These are phyloP conservation scores for Zoanthus gigantus DNA, from an alignment of 92 coral and sea anemone genomes.

Conservation along the genomic window DNA sequence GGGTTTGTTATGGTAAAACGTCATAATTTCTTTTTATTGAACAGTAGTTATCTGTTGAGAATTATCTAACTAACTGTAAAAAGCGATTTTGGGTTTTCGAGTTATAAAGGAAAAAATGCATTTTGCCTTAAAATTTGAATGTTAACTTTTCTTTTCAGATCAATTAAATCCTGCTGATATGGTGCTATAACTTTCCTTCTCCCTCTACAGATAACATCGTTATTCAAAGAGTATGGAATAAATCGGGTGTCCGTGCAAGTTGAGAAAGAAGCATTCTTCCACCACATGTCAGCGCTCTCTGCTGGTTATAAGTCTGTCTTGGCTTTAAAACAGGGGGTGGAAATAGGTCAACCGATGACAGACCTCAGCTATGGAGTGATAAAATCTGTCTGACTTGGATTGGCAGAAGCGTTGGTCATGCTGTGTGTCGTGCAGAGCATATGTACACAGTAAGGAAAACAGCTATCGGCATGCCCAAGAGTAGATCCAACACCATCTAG, in stretches of 20 bases:
- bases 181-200: background rate
- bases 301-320: constrained; percentile 98
- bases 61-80: too few relatives aligned
- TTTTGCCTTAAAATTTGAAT: too few relatives aligned
- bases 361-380: constrained; percentile 79
- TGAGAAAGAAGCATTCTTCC: constrained; percentile 96
- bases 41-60: too few relatives aligned
- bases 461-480: background rate
- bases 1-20: too few relatives aligned
- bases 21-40: too few relatives aligned
- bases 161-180: too few relatives aligned
- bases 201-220: constrained; percentile 74
- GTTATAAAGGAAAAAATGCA: too few relatives aligned
- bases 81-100: too few relatives aligned
- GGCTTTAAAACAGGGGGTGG: constrained; percentile 88
- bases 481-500: background rate
- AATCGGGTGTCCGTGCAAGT: constrained; percentile 87
- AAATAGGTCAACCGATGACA: constrained; percentile 70
- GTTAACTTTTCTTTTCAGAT: too few relatives aligned
- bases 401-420: background rate
- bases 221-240: constrained; percentile 91
- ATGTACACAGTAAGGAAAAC: background rate
- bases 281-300: constrained; percentile 96
- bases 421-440: background rate
- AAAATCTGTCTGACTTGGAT: constrained; percentile 67